Evolutionary conservation across 2,797 vertebrate species (phyloP), one percentile per base, ranked within the genome.

Genomic region (Scolopax bukidnonensis): DNA sequence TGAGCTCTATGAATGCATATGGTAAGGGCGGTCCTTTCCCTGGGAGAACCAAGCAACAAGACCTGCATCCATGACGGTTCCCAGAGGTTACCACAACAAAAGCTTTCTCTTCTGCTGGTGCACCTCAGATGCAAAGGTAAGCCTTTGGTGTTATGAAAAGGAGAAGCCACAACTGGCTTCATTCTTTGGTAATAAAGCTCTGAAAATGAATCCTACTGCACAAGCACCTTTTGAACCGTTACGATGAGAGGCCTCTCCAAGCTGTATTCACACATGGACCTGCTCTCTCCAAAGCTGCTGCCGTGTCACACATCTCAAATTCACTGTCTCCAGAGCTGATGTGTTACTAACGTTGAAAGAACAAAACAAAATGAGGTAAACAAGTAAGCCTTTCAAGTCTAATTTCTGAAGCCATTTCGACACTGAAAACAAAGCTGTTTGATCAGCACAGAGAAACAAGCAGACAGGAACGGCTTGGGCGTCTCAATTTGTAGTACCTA

Each of bases 331-430:
- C 63, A 61, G 48, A 92, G 51, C 2, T 73, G 78, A 80, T 33
- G 48, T 12, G 45, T 80, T 93, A 83, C 76, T 83, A 91, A 19
- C 51, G 67, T 92, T 93, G 89, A 81, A 57, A 91, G 73, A 89
- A 61, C 23, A 87, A 71, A 82, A 93, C 54, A 90, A 96, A 96
- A 75, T 4, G 43, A 85, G 33, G 61, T 51, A 93, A 85, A 56
- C 24, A 50, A 74, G 57, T 50, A 54, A 67, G 36, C 36, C 69
- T 95, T 97, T 93, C 71, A 95, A 76, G 78, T 94, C 67, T 88
- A 86, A 94, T 94, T 88, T 71, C 81, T 88, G 64, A 93, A 92
- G 85, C 18, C 56, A 27, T 68, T 94, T 24, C 74, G 83, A 79
- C 16, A 63, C 32, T 47, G 67, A 69, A 84, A 87, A 84, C 84